Conservation (phyloP, 1,140 invertebrate species). For the Diploscapter pachys region DNA sequence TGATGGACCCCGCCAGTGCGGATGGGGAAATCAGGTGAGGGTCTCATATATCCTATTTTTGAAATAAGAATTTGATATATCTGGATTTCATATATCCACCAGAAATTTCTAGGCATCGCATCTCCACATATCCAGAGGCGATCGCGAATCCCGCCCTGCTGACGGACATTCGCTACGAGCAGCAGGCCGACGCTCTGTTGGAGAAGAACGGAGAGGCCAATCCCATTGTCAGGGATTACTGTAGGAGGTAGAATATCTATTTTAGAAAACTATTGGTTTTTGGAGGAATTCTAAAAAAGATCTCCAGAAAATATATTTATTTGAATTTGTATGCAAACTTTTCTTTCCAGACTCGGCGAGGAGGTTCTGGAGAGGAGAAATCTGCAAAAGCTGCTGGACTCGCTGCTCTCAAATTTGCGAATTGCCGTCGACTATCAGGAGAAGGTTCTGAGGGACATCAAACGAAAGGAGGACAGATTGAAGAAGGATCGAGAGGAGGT, state of each 20-base stretch:
- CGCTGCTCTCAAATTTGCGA: constrained; percentile 18
- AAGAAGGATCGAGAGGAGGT: constrained; percentile 18
- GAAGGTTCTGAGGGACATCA: constrained; percentile 17
- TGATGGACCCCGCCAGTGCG: constrained; percentile 21
- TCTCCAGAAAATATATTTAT: not conserved
- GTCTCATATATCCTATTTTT: too few species aligned
- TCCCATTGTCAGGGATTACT: constrained; percentile 21
- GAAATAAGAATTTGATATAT: too few species aligned
- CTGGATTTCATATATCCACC: not conserved
- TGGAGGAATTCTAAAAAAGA: not conserved
- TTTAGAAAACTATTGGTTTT: not conserved
- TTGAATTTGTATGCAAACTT: too few species aligned
- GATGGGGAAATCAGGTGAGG: constrained; percentile 8
- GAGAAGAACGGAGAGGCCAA: constrained; percentile 27
- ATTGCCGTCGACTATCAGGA: constrained; percentile 16
- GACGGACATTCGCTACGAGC: constrained; percentile 27
- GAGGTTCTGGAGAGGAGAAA: constrained; percentile 19
- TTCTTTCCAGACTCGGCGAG: not conserved
- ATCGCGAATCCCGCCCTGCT: constrained; percentile 46
- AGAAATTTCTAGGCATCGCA: constrained; percentile 34
- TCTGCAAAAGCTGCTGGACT: constrained; percentile 19
- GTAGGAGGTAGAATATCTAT: constrained; percentile 16
- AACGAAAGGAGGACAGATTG: constrained; percentile 19
- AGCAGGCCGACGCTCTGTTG: constrained; percentile 36
- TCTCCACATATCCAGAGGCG: constrained; percentile 41